Evolutionary conservation across 2,113 vertebrate genomes (phyloP), one percentile per base, ranked within the genome.

Genomic region (Egretta garzetta): DNA sequence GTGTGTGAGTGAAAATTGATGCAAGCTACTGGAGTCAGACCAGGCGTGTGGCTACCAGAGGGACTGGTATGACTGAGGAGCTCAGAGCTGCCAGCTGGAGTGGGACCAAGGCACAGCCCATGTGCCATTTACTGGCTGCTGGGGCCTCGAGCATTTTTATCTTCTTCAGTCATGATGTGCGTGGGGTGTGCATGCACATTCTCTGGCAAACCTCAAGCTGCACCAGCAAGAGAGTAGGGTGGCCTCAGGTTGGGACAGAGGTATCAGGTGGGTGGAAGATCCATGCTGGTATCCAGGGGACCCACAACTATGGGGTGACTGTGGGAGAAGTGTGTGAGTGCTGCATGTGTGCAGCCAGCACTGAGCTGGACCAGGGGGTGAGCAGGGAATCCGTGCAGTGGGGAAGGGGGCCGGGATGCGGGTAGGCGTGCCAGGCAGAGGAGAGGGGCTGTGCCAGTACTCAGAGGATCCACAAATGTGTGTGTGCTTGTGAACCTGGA

Each of bases 81-180:
- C 11, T 64, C 41, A 23, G 52, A 19, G 45, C 8, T 50, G 37
- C 11, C 55, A 24, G 20, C 9, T 39, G 30, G 32, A 79, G 45
- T 1, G 4, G 26, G 33, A 87, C 24, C 39, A 74, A 35, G 15
- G 26, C 9, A 15, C 4, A 39, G 10, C 1, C 18, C 0, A 0
- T 11, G n/a, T 39, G 10, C 28, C 10, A 9, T 2, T 3, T 75
- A 6, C 4, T 6, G 3, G 66, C 26, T 74, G 43, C 49, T 55
- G 50, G 23, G 33, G 1, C 52, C 71, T 35, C 7, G 17, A 26
- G 21, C 0, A 0, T 9, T 27, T 45, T 64, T 56, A 12, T 45
- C 8, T 60, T 70, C 37, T 4, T 5, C n/a, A 66, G 14, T 58
- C 7, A 28, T 37, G 11, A 5, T 22, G 18, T 22, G 19, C 5